A percentile compares a stretch with the other conserved stretches of the same genome.
Evolutionary conservation across 2,888 invertebrate genomes (phyloP).

Genomic region (Folsomia candida): DNA sequence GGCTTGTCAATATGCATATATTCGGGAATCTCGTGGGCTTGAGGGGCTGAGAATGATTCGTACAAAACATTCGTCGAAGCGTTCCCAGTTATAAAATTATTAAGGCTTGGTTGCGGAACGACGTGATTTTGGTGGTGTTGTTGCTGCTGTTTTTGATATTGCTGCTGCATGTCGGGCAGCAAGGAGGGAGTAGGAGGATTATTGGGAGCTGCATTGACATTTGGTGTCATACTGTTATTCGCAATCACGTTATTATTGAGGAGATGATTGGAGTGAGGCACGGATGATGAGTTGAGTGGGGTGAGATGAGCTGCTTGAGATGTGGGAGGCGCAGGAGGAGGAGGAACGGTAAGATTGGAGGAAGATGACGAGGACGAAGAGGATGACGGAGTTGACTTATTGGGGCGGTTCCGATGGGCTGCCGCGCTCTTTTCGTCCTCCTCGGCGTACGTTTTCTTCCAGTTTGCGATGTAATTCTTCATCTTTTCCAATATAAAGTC

Average conservation of each 20-base stretch:
- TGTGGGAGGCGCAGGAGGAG: no score
- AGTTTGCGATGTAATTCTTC: conserved; percentile 62
- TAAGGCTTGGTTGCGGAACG: conserved; percentile 44
- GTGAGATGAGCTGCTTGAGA: neutral
- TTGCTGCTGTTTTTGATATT: conserved; percentile 16
- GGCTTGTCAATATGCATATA: conserved; percentile 50
- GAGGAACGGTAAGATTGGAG: neutral
- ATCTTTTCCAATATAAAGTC: conserved; percentile 73
- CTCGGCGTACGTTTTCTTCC: conserved; percentile 51
- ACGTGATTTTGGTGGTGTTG: conserved; percentile 40
- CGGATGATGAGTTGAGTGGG: conserved; percentile 8
- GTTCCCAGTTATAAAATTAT: conserved; percentile 47
- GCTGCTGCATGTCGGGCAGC: conserved; percentile 23
- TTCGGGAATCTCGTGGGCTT: conserved; percentile 48
- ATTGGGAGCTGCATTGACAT: no score
- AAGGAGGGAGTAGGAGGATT: conserved; percentile 40
- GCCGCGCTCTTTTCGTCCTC: conserved; percentile 43
- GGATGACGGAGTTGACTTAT: conserved; percentile 19
- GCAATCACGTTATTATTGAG: conserved; percentile 36
- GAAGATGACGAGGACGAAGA: neutral
- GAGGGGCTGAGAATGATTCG: conserved; percentile 39
- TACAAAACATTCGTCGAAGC: conserved; percentile 47
- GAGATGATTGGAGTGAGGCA: conserved; percentile 29
- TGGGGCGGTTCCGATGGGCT: conserved; percentile 23
- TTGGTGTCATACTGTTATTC: conserved; percentile 36